phyloP scores from a whole-genome alignment of 2,113 vertebrate species.

The Motacilla tschutschensis region DNA sequence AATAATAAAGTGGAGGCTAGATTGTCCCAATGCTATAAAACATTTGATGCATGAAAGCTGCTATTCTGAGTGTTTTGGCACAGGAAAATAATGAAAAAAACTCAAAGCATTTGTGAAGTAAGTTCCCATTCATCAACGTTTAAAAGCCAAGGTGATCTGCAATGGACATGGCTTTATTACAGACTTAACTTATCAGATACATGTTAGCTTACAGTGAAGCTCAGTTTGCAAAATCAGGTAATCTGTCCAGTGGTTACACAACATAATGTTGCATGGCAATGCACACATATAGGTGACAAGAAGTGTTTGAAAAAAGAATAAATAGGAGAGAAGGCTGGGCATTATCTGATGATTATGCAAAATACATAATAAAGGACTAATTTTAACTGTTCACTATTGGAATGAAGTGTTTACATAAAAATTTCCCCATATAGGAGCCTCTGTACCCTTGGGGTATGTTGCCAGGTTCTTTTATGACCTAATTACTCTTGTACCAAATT shows the following conservation, averaged over 20 bases:
- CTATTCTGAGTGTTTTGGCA: neutral
- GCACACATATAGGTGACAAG: neutral
- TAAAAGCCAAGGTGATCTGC: neutral
- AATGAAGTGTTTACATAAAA: constrained; percentile 13
- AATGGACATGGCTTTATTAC: neutral
- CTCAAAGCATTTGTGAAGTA: neutral
- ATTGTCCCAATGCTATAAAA: neutral
- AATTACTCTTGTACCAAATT: neutral
- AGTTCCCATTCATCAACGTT: neutral
- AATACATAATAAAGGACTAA: neutral
- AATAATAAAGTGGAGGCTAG: neutral
- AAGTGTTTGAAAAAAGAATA: neutral
- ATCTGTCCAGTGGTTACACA: neutral
- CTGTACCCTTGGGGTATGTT: neutral
- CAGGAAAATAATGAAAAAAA: neutral
- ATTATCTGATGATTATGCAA: neutral
- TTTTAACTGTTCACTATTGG: neutral
- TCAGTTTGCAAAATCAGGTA: neutral
- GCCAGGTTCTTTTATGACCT: constrained; percentile 7
- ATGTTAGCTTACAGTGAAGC: neutral
- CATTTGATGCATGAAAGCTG: neutral
- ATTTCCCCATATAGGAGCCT: neutral
- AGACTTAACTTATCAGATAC: neutral
- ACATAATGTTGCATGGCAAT: neutral
- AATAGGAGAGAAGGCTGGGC: neutral